These are phyloP conservation scores for Pogonocichla stellata DNA, from an alignment of 2,113 vertebrate species.

Conservation along the genomic window DNA sequence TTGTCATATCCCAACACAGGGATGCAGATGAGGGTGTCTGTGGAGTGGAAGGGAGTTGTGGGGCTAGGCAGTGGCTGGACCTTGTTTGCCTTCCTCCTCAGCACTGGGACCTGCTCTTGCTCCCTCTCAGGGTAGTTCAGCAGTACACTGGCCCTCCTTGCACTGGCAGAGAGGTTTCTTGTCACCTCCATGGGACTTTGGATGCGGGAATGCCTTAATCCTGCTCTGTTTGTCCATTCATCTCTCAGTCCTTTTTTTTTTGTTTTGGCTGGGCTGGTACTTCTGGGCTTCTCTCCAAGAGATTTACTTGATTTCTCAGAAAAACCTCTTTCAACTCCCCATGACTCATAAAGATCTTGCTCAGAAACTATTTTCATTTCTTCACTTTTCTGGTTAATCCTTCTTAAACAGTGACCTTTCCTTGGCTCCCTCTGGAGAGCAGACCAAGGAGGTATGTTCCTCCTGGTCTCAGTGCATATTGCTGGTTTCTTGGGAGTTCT, in stretches of 20 bases:
- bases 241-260: not conserved
- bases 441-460: not conserved
- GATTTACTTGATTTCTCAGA: not conserved
- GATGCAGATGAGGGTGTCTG: not conserved
- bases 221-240: not conserved
- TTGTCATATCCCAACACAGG: not conserved
- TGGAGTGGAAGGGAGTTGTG: not conserved
- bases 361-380: not conserved
- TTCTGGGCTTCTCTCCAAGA: not conserved
- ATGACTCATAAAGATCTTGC: not conserved
- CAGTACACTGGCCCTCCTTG: not conserved
- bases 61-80: not conserved
- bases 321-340: not conserved
- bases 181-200: not conserved
- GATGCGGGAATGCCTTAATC: not conserved
- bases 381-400: not conserved
- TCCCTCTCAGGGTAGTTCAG: not conserved
- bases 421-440: not conserved
- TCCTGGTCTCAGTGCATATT: not conserved
- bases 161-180: not conserved
- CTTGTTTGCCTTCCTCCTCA: not conserved
- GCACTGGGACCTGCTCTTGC: not conserved
- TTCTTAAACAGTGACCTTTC: constrained; percentile 3
- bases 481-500: not conserved
- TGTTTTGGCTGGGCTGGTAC: not conserved